Evolutionary conservation across 2,113 vertebrate genomes (phyloP).

Genomic region (Misgurnus anguillicaudatus): DNA sequence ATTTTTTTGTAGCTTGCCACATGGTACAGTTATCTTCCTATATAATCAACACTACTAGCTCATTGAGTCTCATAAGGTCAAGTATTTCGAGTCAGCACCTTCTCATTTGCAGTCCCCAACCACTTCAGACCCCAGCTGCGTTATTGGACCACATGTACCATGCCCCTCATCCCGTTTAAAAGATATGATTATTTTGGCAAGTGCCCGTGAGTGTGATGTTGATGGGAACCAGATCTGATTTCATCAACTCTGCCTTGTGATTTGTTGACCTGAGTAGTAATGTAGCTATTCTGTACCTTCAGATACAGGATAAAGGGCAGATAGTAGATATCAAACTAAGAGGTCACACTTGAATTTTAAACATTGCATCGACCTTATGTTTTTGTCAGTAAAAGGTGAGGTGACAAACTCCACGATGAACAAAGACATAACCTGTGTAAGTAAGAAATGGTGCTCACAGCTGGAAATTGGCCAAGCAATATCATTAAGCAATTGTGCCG

Average conservation of each 20-base stretch:
- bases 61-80: constrained; percentile 46
- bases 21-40: constrained; percentile 40
- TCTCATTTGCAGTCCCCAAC: constrained; percentile 33
- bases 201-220: constrained; percentile 33
- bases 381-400: not conserved
- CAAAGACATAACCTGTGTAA: not conserved
- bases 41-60: constrained; percentile 21
- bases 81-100: constrained; percentile 49
- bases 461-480: not conserved
- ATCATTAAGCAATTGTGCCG: constrained; percentile 10
- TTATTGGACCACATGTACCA: constrained; percentile 14
- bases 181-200: constrained; percentile 15
- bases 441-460: not conserved
- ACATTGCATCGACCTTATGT: not conserved
- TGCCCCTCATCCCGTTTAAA: constrained; percentile 15
- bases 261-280: constrained; percentile 14
- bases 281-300: constrained; percentile 6
- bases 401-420: not conserved
- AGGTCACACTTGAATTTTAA: not conserved
- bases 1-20: constrained; percentile 47
- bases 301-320: not conserved
- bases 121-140: constrained; percentile 43
- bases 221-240: constrained; percentile 41
- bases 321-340: constrained; percentile 17
- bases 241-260: not conserved